A percentile compares a stretch with the other conserved stretches of the same genome.
These are phyloP conservation scores for Trinorchestia longiramus DNA, from an alignment of 1,140 invertebrate species.

Conservation along the genomic window DNA sequence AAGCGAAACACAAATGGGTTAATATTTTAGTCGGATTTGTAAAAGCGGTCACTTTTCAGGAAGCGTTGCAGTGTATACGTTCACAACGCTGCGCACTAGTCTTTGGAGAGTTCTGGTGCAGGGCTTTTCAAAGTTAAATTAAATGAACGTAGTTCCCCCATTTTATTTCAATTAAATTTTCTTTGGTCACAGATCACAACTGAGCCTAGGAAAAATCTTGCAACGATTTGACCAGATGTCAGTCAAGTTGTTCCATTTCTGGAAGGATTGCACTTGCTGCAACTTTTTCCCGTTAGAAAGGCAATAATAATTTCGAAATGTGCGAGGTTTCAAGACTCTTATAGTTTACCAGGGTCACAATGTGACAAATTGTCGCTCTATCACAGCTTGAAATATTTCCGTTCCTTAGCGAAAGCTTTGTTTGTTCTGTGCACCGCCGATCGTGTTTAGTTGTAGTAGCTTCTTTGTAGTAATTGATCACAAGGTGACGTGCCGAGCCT, in stretches of 20 bases:
- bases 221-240: background rate
- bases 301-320: background rate
- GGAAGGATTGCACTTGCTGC: background rate
- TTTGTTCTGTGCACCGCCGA: background rate
- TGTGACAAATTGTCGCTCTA: background rate
- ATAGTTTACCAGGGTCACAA: background rate
- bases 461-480: background rate
- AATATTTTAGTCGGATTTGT: background rate
- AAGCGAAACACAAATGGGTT: background rate
- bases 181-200: background rate
- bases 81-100: background rate
- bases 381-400: background rate
- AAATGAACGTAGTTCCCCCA: background rate
- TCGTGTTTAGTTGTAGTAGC: background rate
- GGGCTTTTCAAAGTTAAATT: background rate
- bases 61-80: background rate
- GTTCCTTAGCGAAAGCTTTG: background rate
- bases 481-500: background rate
- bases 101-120: background rate
- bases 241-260: background rate
- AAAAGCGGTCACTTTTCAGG: background rate
- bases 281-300: background rate
- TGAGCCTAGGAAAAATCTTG: background rate
- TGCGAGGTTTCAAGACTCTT: background rate
- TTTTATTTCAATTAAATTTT: background rate